Percentiles rank a stretch among this genome's conserved stretches.
phyloP scores from a whole-genome alignment of 2,797 vertebrate species.

The Microctenopoma steveboyesi region DNA sequence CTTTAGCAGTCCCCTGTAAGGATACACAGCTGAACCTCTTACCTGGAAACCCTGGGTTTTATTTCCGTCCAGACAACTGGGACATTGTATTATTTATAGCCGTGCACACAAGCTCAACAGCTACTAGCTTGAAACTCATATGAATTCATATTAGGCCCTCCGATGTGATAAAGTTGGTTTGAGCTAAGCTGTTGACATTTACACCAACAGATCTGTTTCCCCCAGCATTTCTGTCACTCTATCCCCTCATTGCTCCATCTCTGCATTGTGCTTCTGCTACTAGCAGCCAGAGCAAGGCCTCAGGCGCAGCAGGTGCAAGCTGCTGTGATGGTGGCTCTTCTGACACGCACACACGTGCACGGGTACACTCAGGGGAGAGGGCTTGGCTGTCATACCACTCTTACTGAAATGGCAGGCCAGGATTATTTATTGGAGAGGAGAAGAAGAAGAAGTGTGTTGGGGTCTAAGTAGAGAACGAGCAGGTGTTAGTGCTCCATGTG shows the following conservation, averaged over 20 bases:
- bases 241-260: constrained; percentile 37
- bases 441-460: constrained; percentile 45
- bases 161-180: constrained; percentile 41
- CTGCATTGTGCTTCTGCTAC: constrained; percentile 48
- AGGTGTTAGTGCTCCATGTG: constrained; percentile 63
- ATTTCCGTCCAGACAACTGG: constrained; percentile 48
- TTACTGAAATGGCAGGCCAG: constrained; percentile 53
- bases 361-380: constrained; percentile 51
- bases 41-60: constrained; percentile 42
- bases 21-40: constrained; percentile 31
- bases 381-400: constrained; percentile 53
- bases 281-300: constrained; percentile 54
- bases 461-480: constrained; percentile 61
- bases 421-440: constrained; percentile 54
- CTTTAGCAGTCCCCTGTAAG: constrained; percentile 15
- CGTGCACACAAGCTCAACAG: constrained; percentile 35
- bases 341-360: constrained; percentile 40
- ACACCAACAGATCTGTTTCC: constrained; percentile 46
- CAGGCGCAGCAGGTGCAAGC: constrained; percentile 74
- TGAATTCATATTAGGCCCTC: constrained; percentile 55
- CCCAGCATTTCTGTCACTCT: constrained; percentile 30
- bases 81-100: constrained; percentile 63
- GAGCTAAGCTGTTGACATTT: constrained; percentile 68
- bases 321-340: constrained; percentile 64
- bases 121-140: constrained; percentile 40